Evolutionary conservation across 53 echinoderm and acorn worm species (phyloP).

Genomic region (Actinopyga echinites): DNA sequence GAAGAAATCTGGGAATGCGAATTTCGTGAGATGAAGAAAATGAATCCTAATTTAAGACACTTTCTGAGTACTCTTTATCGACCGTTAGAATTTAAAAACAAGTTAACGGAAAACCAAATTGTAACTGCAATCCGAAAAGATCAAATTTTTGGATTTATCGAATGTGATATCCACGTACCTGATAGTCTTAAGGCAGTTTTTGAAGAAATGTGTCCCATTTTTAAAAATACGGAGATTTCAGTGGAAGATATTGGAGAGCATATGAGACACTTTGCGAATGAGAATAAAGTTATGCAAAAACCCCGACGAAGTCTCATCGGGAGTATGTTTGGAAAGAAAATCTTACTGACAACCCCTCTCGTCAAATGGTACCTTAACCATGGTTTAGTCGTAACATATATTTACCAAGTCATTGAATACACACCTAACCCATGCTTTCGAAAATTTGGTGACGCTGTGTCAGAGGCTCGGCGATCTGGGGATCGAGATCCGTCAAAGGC

Average conservation of each 20-base stretch:
- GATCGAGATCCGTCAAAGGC: slow-evolving; percentile 43
- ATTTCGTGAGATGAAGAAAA: not conserved
- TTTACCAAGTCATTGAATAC: slow-evolving; percentile 59
- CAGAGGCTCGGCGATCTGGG: slow-evolving; percentile 50
- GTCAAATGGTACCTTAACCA: slow-evolving; percentile 56
- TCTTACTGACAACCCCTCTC: slow-evolving; percentile 44
- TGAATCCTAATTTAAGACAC: not conserved
- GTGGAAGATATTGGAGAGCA: slow-evolving; percentile 61
- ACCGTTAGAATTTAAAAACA: not conserved
- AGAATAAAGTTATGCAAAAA: slow-evolving; percentile 41
- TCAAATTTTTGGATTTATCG: slow-evolving; percentile 47
- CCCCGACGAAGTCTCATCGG: slow-evolving; percentile 60
- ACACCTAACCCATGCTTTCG: slow-evolving; percentile 39
- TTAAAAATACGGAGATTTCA: slow-evolving; percentile 27
- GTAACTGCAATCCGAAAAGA: slow-evolving; percentile 2
- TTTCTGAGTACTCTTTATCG: not conserved
- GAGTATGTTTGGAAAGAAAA: slow-evolving; percentile 58
- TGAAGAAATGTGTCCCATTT: slow-evolving; percentile 33
- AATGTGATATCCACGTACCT: slow-evolving; percentile 53
- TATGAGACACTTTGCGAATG: slow-evolving; percentile 38
- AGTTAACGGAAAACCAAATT: slow-evolving; percentile 20
- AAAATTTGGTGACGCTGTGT: slow-evolving; percentile 51
- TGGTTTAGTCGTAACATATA: slow-evolving; percentile 47
- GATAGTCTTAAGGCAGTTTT: not conserved
- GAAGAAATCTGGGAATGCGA: slow-evolving; percentile 43